A percentile compares a stretch with the other conserved stretches of the same genome.
Evolutionary conservation across 2,888 invertebrate species (phyloP).

Genomic region (Pecten maximus): DNA sequence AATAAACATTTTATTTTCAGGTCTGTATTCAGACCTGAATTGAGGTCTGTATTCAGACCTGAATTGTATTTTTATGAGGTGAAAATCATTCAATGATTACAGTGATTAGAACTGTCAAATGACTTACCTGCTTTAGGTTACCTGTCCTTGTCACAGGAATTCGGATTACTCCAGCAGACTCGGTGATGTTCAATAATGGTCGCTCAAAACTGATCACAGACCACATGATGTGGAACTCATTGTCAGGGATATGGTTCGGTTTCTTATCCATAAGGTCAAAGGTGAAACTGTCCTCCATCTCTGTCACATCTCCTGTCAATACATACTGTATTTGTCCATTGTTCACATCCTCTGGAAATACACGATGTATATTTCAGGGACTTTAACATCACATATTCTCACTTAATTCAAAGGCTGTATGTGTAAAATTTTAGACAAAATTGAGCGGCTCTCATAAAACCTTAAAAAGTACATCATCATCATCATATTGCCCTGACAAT

Average conservation of each 20-base stretch:
- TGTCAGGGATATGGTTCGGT: conserved; percentile 76
- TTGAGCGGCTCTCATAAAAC: too few relatives aligned
- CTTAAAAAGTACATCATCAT: too few relatives aligned
- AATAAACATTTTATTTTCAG: background rate
- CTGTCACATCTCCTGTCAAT: conserved; percentile 66
- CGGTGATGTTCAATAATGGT: conserved; percentile 73
- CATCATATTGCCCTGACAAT: too few relatives aligned
- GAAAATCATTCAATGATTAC: background rate
- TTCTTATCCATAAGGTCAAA: conserved; percentile 79
- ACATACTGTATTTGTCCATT: conserved; percentile 75
- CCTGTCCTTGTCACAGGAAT: conserved; percentile 76
- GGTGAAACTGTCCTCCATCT: conserved; percentile 75
- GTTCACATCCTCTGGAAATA: conserved; percentile 75
- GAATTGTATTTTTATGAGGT: too few relatives aligned
- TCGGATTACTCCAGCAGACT: conserved; percentile 74
- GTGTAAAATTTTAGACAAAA: too few relatives aligned
- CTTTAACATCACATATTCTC: background rate
- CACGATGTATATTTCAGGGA: background rate
- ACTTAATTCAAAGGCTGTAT: too few relatives aligned
- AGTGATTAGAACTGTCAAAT: background rate
- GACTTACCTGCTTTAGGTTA: conserved; percentile 76
- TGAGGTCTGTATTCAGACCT: too few relatives aligned
- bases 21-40: background rate
- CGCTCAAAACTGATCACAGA: conserved; percentile 73
- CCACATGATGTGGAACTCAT: conserved; percentile 79